Conservation (phyloP, 2,113 vertebrate species). For the Neolamprologus devosi region DNA sequence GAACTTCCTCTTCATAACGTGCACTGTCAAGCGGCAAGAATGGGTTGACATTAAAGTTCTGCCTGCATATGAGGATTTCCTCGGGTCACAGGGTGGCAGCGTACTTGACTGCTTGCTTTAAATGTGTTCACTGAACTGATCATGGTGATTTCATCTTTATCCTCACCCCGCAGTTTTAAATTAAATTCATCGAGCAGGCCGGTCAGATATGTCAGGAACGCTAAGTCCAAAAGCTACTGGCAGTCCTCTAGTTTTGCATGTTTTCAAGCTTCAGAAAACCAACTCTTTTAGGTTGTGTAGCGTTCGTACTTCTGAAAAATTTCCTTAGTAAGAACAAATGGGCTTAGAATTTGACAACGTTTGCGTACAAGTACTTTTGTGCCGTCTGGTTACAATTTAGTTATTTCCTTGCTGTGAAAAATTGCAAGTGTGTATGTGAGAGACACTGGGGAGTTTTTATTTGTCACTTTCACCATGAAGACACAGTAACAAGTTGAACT, state of each 20-base stretch:
- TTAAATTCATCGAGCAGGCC: neutral
- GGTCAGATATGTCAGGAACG: neutral
- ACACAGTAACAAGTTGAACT: neutral
- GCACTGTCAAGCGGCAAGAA: neutral
- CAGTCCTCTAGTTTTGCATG: neutral
- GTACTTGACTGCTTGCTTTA: neutral
- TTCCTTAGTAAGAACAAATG: neutral
- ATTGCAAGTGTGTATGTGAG: neutral
- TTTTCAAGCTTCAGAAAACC: neutral
- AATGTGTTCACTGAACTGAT: neutral
- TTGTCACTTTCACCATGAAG: neutral
- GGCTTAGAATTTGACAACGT: neutral
- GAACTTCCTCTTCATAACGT: neutral
- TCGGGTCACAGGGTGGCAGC: neutral
- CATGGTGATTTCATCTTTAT: neutral
- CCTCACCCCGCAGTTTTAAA: neutral
- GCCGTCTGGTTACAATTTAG: neutral
- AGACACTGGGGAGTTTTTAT: neutral
- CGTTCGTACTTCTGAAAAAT: rapidly evolving
- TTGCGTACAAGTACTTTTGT: neutral
- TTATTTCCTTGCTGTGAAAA: neutral
- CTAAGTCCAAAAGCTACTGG: neutral
- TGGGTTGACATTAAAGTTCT: neutral
- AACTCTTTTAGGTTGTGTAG: neutral
- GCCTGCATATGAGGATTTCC: neutral